Conservation (phyloP, 1,140 invertebrate species). For the Drosophila bipectinata region DNA sequence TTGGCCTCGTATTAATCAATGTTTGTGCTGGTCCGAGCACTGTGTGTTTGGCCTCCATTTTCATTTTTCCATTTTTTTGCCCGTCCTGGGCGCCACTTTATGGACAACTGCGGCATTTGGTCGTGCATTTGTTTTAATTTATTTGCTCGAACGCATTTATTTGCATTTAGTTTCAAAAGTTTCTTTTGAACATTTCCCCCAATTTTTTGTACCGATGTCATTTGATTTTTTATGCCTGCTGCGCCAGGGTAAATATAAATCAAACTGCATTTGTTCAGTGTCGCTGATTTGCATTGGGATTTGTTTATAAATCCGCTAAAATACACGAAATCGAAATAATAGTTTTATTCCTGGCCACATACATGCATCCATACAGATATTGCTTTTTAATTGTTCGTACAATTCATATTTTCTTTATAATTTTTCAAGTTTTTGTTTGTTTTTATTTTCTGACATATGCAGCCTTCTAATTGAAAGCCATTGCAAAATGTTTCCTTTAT, state of each 20-base stretch:
- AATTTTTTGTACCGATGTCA: slow-evolving; percentile 44
- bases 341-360: slow-evolving; percentile 31
- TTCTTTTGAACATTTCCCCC: slow-evolving; percentile 11
- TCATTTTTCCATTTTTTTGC: slow-evolving; percentile 19
- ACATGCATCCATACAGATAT: slow-evolving; percentile 43
- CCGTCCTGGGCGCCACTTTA: slow-evolving; percentile 5
- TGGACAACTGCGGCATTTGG: slow-evolving; percentile 34
- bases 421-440: slow-evolving; percentile 6
- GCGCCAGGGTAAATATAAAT: slow-evolving; percentile 63
- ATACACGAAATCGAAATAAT: slow-evolving; percentile 62
- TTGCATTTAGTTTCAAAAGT: slow-evolving; percentile 61
- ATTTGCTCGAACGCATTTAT: slow-evolving; percentile 68
- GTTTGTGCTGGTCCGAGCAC: slow-evolving; percentile 34
- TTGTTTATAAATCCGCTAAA: slow-evolving; percentile 77
- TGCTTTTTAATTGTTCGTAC: slow-evolving; percentile 71
- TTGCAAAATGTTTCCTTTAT: slow-evolving; percentile 27
- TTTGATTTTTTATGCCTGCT: slow-evolving; percentile 40
- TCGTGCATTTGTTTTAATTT: slow-evolving; percentile 61
- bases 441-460: slow-evolving; percentile 34
- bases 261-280: slow-evolving; percentile 61
- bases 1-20: slow-evolving; percentile 79
- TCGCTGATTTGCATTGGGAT: slow-evolving; percentile 72
- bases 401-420: slow-evolving; percentile 40
- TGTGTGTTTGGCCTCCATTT: slow-evolving; percentile 44
- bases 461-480: slow-evolving; percentile 43